These are phyloP conservation scores for Perca schrenkii DNA, from an alignment of 2,113 vertebrate species.

Conservation along the genomic window DNA sequence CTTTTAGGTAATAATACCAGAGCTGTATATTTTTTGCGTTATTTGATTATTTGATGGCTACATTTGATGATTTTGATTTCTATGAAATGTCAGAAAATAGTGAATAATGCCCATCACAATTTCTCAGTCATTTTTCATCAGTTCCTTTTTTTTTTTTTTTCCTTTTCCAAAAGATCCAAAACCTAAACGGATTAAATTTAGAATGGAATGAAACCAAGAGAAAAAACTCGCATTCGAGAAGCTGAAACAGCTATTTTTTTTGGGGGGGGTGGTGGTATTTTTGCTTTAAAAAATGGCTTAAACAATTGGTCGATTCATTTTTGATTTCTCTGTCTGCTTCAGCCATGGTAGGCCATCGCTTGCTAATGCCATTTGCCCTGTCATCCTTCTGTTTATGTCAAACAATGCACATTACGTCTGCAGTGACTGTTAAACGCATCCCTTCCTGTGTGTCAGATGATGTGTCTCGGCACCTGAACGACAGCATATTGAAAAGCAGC, in stretches of 20 bases:
- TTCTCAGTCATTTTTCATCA: too few species aligned
- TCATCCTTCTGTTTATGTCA: conserved; percentile 5
- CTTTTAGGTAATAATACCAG: background rate
- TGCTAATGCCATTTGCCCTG: background rate
- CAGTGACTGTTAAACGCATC: conserved; percentile 11
- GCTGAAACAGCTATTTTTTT: background rate
- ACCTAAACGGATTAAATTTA: background rate
- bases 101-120: too few species aligned
- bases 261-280: background rate
- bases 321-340: conserved; percentile 6
- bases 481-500: background rate
- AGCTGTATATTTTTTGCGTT: too few species aligned
- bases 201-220: background rate
- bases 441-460: conserved; percentile 16
- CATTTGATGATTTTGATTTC: background rate
- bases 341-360: background rate
- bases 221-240: background rate
- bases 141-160: too few species aligned
- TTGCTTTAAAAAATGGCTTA: background rate
- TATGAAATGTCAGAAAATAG: too few species aligned
- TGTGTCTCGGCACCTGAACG: conserved; percentile 19
- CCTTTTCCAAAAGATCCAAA: background rate
- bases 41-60: background rate
- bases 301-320: background rate
- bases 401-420: conserved; percentile 8